These are phyloP conservation scores for Lethrus apterus DNA, from an alignment of 1,140 invertebrate genomes.

Conservation along the genomic window DNA sequence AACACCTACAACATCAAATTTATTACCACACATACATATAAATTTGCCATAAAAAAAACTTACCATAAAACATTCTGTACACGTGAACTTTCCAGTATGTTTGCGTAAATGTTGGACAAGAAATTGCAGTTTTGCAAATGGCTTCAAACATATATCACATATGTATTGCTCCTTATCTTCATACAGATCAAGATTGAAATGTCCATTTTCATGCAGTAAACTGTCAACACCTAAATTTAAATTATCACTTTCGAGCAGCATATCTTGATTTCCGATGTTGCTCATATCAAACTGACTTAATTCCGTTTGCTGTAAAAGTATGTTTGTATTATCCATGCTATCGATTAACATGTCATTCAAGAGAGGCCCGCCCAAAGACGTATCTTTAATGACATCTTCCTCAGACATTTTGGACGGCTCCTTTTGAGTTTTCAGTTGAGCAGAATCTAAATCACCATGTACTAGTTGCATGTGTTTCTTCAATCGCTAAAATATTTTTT, in stretches of 20 bases:
- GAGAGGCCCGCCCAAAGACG: constrained; percentile 28
- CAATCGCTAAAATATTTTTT: constrained; percentile 20
- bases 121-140: constrained; percentile 42
- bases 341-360: constrained; percentile 28
- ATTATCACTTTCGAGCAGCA: constrained; percentile 23
- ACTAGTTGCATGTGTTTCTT: constrained; percentile 13
- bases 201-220: constrained; percentile 25
- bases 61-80: constrained; percentile 39
- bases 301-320: constrained; percentile 23
- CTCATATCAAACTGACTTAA: constrained; percentile 13
- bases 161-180: constrained; percentile 27
- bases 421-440: constrained; percentile 1
- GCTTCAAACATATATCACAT: constrained; percentile 51
- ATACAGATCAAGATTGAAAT: constrained; percentile 33
- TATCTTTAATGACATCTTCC: background rate
- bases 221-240: constrained; percentile 27
- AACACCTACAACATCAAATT: constrained; percentile 32
- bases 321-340: constrained; percentile 32
- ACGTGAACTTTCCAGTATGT: constrained; percentile 47
- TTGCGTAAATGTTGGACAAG: constrained; percentile 46
- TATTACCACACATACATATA: background rate
- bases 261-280: constrained; percentile 21
- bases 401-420: too few relatives aligned
- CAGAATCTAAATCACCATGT: constrained; percentile 2
- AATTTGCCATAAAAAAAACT: constrained; percentile 11